Conservation (phyloP, 2,888 invertebrate species). For the Apamea epomidion region DNA sequence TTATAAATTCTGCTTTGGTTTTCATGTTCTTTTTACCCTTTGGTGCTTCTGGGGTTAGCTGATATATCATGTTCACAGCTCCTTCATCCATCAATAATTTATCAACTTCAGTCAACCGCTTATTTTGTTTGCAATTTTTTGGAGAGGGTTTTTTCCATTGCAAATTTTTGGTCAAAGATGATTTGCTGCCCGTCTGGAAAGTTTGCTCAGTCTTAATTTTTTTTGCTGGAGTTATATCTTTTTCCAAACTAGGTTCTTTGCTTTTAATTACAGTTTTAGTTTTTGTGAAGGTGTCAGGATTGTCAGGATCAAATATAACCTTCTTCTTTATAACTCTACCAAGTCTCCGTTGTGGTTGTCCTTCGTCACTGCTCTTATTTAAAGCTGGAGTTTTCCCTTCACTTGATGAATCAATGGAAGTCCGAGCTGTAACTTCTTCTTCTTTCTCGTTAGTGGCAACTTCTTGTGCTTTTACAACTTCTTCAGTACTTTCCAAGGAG, state of each 20-base stretch:
- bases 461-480: slow-evolving; percentile 68
- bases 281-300: slow-evolving; percentile 89
- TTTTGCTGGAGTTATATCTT: slow-evolving; percentile 76
- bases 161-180: slow-evolving; percentile 79
- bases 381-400: slow-evolving; percentile 72
- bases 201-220: slow-evolving; percentile 78
- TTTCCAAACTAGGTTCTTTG: slow-evolving; percentile 75
- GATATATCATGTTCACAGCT: slow-evolving; percentile 96
- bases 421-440: slow-evolving; percentile 68
- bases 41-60: slow-evolving; percentile 91
- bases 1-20: slow-evolving; percentile 91
- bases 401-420: slow-evolving; percentile 73
- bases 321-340: slow-evolving; percentile 93
- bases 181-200: slow-evolving; percentile 77
- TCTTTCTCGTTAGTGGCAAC: slow-evolving; percentile 59
- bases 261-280: slow-evolving; percentile 76
- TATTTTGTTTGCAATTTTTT: slow-evolving; percentile 88
- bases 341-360: slow-evolving; percentile 81
- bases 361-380: slow-evolving; percentile 79
- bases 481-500: slow-evolving; percentile 63
- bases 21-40: slow-evolving; percentile 88
- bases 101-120: slow-evolving; percentile 93
- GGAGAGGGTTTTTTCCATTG: slow-evolving; percentile 88
- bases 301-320: slow-evolving; percentile 94
- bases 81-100: slow-evolving; percentile 95